Evolutionary conservation across 2,113 vertebrate genomes (phyloP).

Genomic region (Eulemur rufifrons): DNA sequence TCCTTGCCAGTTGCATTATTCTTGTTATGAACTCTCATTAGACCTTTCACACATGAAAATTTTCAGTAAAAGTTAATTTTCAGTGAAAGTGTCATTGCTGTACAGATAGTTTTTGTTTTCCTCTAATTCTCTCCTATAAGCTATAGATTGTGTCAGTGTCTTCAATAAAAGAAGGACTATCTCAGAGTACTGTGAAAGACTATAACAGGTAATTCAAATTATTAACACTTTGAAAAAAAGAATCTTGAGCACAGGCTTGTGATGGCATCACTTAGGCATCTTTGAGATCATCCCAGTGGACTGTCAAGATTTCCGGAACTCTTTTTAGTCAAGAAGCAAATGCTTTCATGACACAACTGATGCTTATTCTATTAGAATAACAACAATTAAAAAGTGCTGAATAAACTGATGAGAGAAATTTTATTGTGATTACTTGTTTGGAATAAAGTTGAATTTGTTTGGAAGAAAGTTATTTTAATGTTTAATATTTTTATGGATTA

Average conservation of each 20-base stretch:
- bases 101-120: neutral
- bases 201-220: neutral
- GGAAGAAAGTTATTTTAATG: neutral
- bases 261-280: neutral
- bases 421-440: neutral
- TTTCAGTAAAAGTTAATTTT: slow-evolving; percentile 33
- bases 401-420: neutral
- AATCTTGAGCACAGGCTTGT: neutral
- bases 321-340: neutral
- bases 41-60: neutral
- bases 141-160: neutral
- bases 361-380: neutral
- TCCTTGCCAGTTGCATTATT: neutral
- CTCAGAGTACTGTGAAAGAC: neutral
- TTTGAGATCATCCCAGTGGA: neutral
- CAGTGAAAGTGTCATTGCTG: neutral
- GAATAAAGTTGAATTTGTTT: slow-evolving; percentile 19
- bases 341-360: neutral
- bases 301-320: neutral
- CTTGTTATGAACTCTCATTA: neutral
- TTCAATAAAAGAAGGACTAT: neutral
- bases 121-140: neutral
- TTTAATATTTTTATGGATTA: neutral
- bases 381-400: neutral
- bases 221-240: neutral